Percentiles rank a stretch among this genome's conserved stretches.
These are phyloP conservation scores for Tretioscincus oriximinensis DNA, from an alignment of 2,113 vertebrate species.

Conservation along the genomic window DNA sequence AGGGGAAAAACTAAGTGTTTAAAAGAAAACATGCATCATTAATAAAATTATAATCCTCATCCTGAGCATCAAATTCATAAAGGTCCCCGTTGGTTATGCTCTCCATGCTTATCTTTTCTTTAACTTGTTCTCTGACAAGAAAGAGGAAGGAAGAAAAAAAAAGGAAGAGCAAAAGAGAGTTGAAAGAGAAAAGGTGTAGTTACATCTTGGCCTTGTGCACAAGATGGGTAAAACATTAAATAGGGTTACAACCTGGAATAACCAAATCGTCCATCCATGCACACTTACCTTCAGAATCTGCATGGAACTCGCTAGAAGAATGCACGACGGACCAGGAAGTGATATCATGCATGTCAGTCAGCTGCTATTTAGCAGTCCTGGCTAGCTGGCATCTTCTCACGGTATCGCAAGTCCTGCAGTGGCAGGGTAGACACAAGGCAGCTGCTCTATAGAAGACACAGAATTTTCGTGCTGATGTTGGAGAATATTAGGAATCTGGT, in stretches of 20 bases:
- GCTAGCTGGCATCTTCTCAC: too few relatives aligned
- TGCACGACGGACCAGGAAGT: too few relatives aligned
- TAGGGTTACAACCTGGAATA: too few relatives aligned
- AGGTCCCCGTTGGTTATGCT: background rate
- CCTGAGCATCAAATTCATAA: background rate
- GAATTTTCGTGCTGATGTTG: too few relatives aligned
- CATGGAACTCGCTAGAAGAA: too few relatives aligned
- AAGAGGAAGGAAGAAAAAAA: background rate
- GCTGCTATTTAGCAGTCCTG: too few relatives aligned
- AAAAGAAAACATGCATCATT: background rate
- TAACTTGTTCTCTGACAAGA: slow-evolving; percentile 31
- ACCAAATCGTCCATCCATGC: too few relatives aligned
- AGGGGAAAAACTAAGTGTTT: background rate
- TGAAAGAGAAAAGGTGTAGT: slow-evolving; percentile 28
- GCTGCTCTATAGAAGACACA: too few relatives aligned
- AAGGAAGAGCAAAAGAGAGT: background rate
- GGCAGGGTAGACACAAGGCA: too few relatives aligned
- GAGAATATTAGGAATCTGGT: background rate
- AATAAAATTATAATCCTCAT: background rate
- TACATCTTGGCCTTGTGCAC: slow-evolving; percentile 54
- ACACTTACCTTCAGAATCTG: too few relatives aligned
- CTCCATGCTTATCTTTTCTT: slow-evolving; percentile 17
- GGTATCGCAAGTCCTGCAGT: too few relatives aligned
- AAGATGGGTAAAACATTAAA: slow-evolving; percentile 34
- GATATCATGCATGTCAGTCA: too few relatives aligned